phyloP scores from a whole-genome alignment of 2,113 vertebrate species.

The Ptyas mucosa region DNA sequence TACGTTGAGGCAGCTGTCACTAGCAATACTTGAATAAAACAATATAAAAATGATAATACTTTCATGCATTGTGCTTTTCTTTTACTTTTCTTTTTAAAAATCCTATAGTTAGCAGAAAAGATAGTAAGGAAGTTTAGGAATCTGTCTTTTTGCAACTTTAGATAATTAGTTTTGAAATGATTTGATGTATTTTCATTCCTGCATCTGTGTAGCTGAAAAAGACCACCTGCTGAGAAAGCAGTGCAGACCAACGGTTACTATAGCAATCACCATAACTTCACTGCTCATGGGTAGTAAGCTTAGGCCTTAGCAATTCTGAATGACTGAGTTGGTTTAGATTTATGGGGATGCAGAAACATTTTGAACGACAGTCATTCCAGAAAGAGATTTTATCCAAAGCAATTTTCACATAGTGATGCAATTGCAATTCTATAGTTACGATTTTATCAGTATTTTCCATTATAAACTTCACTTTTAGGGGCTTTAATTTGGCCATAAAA shows the following conservation, averaged over 20 bases:
- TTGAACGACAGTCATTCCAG: conserved; percentile 73
- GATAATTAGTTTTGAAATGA: conserved; percentile 70
- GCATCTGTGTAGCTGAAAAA: conserved; percentile 59
- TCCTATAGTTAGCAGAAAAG: conserved; percentile 54
- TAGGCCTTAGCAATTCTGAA: conserved; percentile 79
- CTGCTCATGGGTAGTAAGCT: conserved; percentile 76
- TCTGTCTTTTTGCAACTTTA: conserved; percentile 58
- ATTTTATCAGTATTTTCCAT: conserved; percentile 73
- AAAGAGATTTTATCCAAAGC: conserved; percentile 76
- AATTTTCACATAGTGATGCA: conserved; percentile 73
- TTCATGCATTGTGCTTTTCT: conserved; percentile 26
- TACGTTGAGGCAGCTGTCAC: conserved; percentile 64
- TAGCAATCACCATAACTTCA: conserved; percentile 78
- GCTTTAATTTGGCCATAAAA: conserved; percentile 77
- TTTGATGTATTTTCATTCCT: conserved; percentile 61
- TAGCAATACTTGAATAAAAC: conserved; percentile 61
- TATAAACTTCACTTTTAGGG: conserved; percentile 73
- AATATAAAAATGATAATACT: conserved; percentile 62
- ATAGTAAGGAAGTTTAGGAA: conserved; percentile 57
- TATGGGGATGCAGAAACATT: conserved; percentile 73
- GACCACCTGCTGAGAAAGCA: conserved; percentile 75
- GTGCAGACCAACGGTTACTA: conserved; percentile 68
- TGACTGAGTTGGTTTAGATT: conserved; percentile 80
- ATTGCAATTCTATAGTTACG: conserved; percentile 71
- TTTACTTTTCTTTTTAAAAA: conserved; percentile 39